Evolutionary conservation across 2,888 invertebrate genomes (phyloP), one percentile per base, ranked within the genome.

Genomic region (Nymphalis c-album): DNA sequence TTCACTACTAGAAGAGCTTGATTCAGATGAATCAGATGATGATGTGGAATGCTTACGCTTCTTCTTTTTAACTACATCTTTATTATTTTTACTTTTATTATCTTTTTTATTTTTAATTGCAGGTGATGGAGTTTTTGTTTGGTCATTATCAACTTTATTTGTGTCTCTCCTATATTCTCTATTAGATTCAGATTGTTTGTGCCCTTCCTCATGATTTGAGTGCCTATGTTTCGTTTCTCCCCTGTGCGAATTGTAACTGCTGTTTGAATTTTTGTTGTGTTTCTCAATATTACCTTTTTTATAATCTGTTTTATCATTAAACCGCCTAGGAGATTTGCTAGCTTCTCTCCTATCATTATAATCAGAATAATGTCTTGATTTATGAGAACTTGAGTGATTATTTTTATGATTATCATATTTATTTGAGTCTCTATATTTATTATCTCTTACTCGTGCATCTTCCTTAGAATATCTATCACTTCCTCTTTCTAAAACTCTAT

Each of bases 31-130:
- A 63, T 83, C 86, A 48, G 65, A 66, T 35, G 91, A 86, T 46
- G 85, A 82, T 50, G 88, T 87, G 40, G 90, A 89, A n/a, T 73
- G 73, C 76, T 87, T 88, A 50, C 87, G 85, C 75, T 84, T 76
- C 62, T 76, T 79, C 20, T 72, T 73, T 71, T 51, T 71, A 55
- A 0, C 18, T 13, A 40, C 6, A n/a, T 74, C 71, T 53, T 71
- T 73, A 81, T 75, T 76, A 17, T 20, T 69, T 67, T 75, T 75
- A 46, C 68, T 67, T 31, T 68, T 69, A 47, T 72, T 76, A 62
- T 78, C 65, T 61, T 66, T 75, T 74, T 68, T 77, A 74, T 40
- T 74, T 66, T 68, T 66, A 73, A 60, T 66, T 51, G 51, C 71
- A 70, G 77, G 77, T 31, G 77, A 76, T 35, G 76, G 75, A 22